phyloP scores from a whole-genome alignment of 2,797 vertebrate species.

The Mormyrops attenuatus region DNA sequence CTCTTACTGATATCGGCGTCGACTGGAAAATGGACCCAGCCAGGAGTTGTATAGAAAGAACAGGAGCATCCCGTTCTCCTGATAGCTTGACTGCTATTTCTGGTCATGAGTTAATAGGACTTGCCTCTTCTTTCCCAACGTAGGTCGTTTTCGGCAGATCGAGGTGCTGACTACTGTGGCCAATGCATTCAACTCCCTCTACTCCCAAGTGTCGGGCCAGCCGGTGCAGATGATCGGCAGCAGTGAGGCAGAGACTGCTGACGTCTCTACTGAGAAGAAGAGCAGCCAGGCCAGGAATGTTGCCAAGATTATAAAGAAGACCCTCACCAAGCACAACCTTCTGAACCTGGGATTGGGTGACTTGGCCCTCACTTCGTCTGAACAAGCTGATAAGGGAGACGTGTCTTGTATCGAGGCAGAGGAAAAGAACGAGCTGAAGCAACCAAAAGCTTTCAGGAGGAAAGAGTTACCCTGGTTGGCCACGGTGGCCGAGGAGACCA shows the following conservation, averaged over 20 bases:
- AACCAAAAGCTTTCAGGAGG: constrained; percentile 65
- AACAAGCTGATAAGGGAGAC: constrained; percentile 47
- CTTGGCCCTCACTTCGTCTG: constrained; percentile 14
- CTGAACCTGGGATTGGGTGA: constrained; percentile 36
- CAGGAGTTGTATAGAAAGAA: not conserved
- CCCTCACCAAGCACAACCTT: constrained; percentile 74
- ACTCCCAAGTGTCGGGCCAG: constrained; percentile 91
- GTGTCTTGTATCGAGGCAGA: not conserved
- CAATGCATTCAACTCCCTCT: constrained; percentile 92
- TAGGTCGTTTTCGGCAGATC: constrained; percentile 96
- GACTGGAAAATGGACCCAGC: not conserved
- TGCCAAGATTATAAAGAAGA: constrained; percentile 80
- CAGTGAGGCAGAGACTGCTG: constrained; percentile 51
- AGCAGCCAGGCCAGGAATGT: constrained; percentile 60
- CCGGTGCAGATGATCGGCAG: constrained; percentile 77
- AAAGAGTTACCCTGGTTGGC: constrained; percentile 71
- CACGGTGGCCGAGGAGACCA: constrained; percentile 80
- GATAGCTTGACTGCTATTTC: not conserved
- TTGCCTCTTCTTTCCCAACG: not conserved
- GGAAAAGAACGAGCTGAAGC: constrained; percentile 45
- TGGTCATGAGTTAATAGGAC: not conserved
- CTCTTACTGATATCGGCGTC: not conserved
- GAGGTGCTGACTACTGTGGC: constrained; percentile 94
- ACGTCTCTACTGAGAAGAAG: constrained; percentile 53
- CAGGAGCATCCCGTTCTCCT: not conserved